Evolutionary conservation across 2,797 vertebrate species (phyloP).

Genomic region (Intellagama lesueurii): DNA sequence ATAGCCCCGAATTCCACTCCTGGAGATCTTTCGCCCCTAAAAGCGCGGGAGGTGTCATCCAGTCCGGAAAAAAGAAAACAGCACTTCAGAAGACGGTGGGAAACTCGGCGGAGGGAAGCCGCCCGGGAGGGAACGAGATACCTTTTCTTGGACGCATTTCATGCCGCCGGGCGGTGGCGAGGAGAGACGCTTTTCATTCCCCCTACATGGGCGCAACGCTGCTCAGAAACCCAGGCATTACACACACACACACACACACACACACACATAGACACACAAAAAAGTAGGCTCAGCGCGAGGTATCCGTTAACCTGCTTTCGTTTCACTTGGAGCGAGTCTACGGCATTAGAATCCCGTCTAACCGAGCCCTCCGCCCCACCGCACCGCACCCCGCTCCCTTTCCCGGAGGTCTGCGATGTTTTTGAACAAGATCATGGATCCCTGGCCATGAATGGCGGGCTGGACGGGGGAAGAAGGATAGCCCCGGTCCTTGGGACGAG

Average conservation of each 20-base stretch:
- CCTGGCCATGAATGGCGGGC: too few relatives aligned
- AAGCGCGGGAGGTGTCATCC: not conserved
- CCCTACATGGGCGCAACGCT: not conserved
- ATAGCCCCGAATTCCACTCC: not conserved
- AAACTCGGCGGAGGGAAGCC: not conserved
- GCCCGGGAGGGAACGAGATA: constrained; percentile 5
- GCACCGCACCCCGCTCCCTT: too few relatives aligned
- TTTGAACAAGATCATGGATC: too few relatives aligned
- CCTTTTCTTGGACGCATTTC: not conserved
- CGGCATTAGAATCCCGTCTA: too few relatives aligned
- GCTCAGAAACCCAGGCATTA: not conserved
- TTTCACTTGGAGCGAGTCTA: not conserved
- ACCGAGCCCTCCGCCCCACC: not conserved
- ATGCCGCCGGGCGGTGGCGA: not conserved
- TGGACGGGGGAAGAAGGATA: too few relatives aligned
- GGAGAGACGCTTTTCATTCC: constrained; percentile 8
- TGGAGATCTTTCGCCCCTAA: not conserved
- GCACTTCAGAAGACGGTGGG: constrained; percentile 17
- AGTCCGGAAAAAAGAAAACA: too few relatives aligned
- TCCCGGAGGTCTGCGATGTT: not conserved
- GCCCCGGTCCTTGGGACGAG: not conserved
- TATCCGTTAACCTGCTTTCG: not conserved
- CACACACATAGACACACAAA: too few relatives aligned
- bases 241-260: too few relatives aligned
- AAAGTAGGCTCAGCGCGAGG: not conserved